A percentile compares a stretch with the other conserved stretches of the same genome.
Evolutionary conservation across 2,113 vertebrate genomes (phyloP).

Genomic region (Prinia subflava): DNA sequence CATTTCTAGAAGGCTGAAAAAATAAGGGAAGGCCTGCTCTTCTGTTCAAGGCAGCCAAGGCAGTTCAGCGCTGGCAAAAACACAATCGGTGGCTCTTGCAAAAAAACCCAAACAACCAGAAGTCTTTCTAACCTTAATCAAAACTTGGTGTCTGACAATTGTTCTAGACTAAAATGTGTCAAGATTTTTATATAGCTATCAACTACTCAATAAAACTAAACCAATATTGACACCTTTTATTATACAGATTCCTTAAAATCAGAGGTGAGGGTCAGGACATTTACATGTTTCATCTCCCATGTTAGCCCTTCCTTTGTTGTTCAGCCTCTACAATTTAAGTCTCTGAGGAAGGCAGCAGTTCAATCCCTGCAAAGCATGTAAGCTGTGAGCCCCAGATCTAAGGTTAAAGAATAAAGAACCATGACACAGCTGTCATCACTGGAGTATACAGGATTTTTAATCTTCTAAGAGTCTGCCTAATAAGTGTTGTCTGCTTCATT

Average conservation of each 20-base stretch:
- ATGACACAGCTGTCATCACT: neutral
- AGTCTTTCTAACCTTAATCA: neutral
- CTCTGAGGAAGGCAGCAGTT: neutral
- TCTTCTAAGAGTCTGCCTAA: neutral
- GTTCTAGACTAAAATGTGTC: neutral
- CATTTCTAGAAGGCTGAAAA: neutral
- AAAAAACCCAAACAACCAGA: rapidly evolving
- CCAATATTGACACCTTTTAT: neutral
- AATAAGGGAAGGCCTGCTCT: neutral
- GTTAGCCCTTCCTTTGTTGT: neutral
- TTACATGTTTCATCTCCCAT: neutral
- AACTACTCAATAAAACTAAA: neutral
- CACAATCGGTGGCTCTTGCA: rapidly evolving
- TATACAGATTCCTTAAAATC: neutral
- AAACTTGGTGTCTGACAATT: neutral
- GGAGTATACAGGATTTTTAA: neutral
- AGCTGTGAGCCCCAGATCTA: neutral
- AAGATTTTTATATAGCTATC: neutral
- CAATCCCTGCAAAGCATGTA: neutral
- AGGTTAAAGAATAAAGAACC: neutral
- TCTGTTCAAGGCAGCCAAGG: neutral
- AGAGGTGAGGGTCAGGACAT: neutral
- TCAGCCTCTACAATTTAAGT: neutral
- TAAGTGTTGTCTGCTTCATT: neutral
- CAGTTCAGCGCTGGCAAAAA: neutral